Evolutionary conservation across 2,797 vertebrate genomes (phyloP), one percentile per base, ranked within the genome.

Genomic region (Tapirus indicus): DNA sequence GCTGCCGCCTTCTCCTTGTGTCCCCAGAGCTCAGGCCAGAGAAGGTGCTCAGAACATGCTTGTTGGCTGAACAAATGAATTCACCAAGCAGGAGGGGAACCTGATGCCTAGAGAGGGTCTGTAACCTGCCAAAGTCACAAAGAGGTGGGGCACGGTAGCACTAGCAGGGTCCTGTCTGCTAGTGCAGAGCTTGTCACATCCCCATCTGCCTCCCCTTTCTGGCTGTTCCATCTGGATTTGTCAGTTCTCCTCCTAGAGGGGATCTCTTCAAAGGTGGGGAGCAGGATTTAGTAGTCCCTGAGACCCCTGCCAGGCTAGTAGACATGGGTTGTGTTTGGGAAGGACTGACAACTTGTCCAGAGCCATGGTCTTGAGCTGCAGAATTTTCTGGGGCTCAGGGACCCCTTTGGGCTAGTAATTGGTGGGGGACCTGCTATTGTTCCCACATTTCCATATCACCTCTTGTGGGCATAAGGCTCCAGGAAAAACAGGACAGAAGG

Each of bases 71-170:
- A 71, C 29, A 62, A 66, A 60, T 21, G 75, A 85, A 58, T 47
- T 72, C 68, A n/a, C 49, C 10, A 16, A 64, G n/a, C n/a, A 68
- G 54, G 88, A 69, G 41, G 87, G 56, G 44, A 88, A 32, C 20
- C 54, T 38, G 35, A 60, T 54, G 56, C 29, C 68, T 11, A 60
- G 25, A 35, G 21, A 82, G 90, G 80, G 49, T 93, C 92, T 52
- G 29, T 68, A 54, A 44, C 47, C 88, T 79, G 88, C 54, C 79
- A 97, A 97, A 96, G 97, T 97, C 95, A 94, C 54, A 62, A 87
- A 52, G 62, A 79, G 77, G 20, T 71, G 49, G 69, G 49, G 25
- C 32, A 0, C 4, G 23, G n/a, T 38, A 17, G n/a, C 62, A 27
- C n/a, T 2, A 74, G 35, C 25, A 52, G 38, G 60, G 71, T 49